Conservation (phyloP, 2,797 vertebrate species). For the Aphelocoma californica region DNA sequence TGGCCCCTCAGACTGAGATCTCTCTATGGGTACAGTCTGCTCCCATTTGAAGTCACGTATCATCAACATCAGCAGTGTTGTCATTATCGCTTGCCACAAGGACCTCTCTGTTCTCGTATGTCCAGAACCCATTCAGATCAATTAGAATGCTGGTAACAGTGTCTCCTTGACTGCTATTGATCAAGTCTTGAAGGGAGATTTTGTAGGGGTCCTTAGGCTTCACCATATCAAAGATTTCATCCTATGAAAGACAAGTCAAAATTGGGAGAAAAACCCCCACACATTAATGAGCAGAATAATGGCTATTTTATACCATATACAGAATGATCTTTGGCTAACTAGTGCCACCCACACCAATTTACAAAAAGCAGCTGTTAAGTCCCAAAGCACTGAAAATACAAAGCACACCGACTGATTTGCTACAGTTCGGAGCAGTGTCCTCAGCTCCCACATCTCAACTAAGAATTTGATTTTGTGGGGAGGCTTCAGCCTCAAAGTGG, state of each 20-base stretch:
- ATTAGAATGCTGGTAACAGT: constrained; percentile 97
- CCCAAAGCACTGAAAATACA: neutral
- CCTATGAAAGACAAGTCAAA: constrained; percentile 75
- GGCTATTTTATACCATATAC: neutral
- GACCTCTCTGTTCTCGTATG: constrained; percentile 96
- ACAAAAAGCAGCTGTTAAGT: neutral
- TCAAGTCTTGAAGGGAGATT: constrained; percentile 96
- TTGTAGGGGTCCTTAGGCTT: constrained; percentile 95
- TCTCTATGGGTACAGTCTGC: neutral
- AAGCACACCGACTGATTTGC: neutral
- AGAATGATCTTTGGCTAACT: neutral
- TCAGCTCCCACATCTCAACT: neutral
- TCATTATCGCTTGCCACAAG: constrained; percentile 91
- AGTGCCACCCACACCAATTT: neutral
- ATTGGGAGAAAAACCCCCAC: neutral
- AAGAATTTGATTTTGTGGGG: neutral
- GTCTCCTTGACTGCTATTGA: constrained; percentile 96
- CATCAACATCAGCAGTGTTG: constrained; percentile 81
- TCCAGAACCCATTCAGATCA: constrained; percentile 98
- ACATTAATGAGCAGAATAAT: neutral
- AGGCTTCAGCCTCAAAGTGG: neutral
- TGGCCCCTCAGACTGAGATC: neutral
- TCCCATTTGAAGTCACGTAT: constrained; percentile 77
- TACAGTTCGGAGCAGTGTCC: neutral
- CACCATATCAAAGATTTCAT: constrained; percentile 99